Percentiles rank a stretch among this genome's conserved stretches.
phyloP scores from a whole-genome alignment of 1,140 invertebrate genomes.

The Pseudachorutes palmiensis region DNA sequence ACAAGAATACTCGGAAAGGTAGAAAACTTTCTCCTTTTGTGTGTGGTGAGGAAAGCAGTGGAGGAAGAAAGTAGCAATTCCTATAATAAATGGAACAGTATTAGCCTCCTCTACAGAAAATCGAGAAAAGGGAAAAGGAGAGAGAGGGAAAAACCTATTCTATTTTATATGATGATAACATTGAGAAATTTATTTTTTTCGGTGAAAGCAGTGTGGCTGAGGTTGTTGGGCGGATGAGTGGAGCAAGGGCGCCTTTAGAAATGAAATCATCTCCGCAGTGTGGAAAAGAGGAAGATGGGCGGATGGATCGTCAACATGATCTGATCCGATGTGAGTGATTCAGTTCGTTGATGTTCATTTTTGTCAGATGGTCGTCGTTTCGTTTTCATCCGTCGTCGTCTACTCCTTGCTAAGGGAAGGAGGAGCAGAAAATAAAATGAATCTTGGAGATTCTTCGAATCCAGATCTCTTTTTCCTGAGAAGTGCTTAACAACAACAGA shows the following conservation, averaged over 20 bases:
- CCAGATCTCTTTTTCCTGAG: no score
- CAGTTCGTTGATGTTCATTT: neutral
- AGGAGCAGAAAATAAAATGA: no score
- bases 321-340: slow-evolving; percentile 13
- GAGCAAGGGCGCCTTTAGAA: no score
- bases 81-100: slow-evolving; percentile 8
- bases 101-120: neutral
- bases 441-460: no score
- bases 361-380: no score
- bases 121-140: neutral
- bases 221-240: no score
- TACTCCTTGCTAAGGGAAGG: no score
- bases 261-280: slow-evolving; percentile 15
- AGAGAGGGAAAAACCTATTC: neutral
- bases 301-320: slow-evolving; percentile 18
- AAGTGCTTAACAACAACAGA: no score
- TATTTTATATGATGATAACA: slow-evolving; percentile 11
- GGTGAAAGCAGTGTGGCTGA: neutral
- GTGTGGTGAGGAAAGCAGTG: neutral
- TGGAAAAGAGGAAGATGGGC: slow-evolving; percentile 4
- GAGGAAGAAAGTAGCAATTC: slow-evolving; percentile 10
- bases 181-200: slow-evolving; percentile 1
- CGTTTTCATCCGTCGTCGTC: no score
- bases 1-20: neutral
- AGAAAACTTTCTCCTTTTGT: neutral